phyloP scores from a whole-genome alignment of 1,140 invertebrate species.

The Zaprionus camerounensis region DNA sequence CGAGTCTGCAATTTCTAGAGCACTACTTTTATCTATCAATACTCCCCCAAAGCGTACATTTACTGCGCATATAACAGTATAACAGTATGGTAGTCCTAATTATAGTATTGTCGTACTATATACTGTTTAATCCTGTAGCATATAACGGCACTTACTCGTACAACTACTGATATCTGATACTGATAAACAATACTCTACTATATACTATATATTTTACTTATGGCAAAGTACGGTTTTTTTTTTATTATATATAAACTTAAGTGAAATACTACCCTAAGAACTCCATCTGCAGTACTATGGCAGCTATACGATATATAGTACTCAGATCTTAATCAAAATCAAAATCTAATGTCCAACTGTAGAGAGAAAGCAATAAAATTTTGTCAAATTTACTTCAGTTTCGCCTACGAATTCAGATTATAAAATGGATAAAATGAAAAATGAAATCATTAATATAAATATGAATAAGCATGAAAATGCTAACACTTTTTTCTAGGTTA shows the following conservation, averaged over 20 bases:
- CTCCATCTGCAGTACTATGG: neutral
- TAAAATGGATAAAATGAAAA: neutral
- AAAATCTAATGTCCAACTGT: slow-evolving; percentile 1
- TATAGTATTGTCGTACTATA: slow-evolving; percentile 27
- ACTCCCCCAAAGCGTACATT: slow-evolving; percentile 3
- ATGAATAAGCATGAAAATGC: too few relatives aligned
- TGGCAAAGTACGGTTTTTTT: slow-evolving; percentile 17
- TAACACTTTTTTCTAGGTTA: too few relatives aligned
- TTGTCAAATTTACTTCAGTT: neutral
- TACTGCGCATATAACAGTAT: slow-evolving; percentile 1
- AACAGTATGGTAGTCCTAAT: slow-evolving; percentile 34
- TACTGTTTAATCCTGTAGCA: slow-evolving; percentile 45
- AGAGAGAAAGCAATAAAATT: slow-evolving; percentile 7
- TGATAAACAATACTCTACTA: slow-evolving; percentile 13
- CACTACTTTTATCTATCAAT: slow-evolving; percentile 10
- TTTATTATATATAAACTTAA: slow-evolving; percentile 4
- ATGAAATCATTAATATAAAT: too few relatives aligned
- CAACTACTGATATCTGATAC: slow-evolving; percentile 25
- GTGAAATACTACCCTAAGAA: neutral
- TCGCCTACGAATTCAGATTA: neutral
- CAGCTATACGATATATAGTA: slow-evolving; percentile 3
- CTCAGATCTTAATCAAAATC: slow-evolving; percentile 1
- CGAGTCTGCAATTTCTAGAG: neutral
- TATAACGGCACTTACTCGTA: slow-evolving; percentile 41
- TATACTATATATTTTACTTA: slow-evolving; percentile 14